phyloP scores from a whole-genome alignment of 2,113 vertebrate species.

The Centropus bengalensis region DNA sequence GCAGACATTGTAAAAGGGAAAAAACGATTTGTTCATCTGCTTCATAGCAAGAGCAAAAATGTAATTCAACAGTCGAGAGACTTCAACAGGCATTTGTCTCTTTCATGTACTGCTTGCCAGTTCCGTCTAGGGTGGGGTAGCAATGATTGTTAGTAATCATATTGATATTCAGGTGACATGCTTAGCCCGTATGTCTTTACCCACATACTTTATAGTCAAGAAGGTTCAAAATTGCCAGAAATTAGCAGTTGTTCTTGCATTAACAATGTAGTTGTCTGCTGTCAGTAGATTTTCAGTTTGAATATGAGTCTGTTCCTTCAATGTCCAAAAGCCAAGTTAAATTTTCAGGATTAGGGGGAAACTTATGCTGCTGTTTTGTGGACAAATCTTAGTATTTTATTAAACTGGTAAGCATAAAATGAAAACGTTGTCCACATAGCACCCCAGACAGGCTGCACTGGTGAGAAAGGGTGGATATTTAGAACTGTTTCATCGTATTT shows the following conservation, averaged over 20 bases:
- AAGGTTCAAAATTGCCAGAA: neutral
- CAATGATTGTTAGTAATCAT: neutral
- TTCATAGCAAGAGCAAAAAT: neutral
- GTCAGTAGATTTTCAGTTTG: neutral
- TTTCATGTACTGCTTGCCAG: neutral
- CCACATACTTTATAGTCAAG: neutral
- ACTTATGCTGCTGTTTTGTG: neutral
- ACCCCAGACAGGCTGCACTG: neutral
- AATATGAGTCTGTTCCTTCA: neutral
- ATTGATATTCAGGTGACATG: neutral
- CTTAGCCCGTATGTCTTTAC: neutral
- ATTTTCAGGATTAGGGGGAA: neutral
- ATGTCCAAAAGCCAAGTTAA: neutral
- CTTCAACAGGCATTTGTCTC: neutral
- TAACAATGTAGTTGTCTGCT: neutral
- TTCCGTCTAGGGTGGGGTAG: no score
- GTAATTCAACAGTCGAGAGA: neutral
- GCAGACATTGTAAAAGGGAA: neutral
- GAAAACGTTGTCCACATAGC: neutral
- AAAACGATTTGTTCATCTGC: neutral
- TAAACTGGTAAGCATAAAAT: neutral
- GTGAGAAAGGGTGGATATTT: neutral
- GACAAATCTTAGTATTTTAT: neutral
- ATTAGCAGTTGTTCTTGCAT: accelerated
- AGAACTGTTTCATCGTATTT: neutral